A percentile compares a stretch with the other conserved stretches of the same genome.
These are phyloP conservation scores for Fistularia commersonii DNA, from an alignment of 2,797 vertebrate genomes.

Conservation along the genomic window DNA sequence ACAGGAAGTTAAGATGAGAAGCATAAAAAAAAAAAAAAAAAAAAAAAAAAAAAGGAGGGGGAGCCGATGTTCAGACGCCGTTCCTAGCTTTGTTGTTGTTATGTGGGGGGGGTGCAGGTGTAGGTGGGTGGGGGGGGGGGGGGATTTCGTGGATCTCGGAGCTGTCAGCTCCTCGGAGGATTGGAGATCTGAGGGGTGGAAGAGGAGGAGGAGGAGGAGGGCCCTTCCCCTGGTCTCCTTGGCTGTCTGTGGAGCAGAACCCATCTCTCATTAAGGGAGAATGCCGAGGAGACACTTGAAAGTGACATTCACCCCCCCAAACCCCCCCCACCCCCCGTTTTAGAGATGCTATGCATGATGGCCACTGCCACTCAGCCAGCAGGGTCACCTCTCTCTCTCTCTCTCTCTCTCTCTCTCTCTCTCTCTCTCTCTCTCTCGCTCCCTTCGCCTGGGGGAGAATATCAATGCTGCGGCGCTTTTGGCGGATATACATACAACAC, in stretches of 20 bases:
- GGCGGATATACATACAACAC: constrained; percentile 76
- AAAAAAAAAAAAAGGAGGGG: too few species aligned
- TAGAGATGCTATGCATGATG: constrained; percentile 78
- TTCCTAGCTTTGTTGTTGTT: constrained; percentile 62
- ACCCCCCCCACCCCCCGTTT: constrained; percentile 54
- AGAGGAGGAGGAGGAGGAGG: constrained; percentile 59
- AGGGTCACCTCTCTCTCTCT: constrained; percentile 72
- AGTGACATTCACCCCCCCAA: constrained; percentile 77
- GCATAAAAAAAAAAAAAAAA: constrained; percentile 7
- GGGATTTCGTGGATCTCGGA: constrained; percentile 78
- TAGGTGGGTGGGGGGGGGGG: constrained; percentile 74
- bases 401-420: constrained; percentile 53
- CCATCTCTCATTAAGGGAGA: constrained; percentile 83
- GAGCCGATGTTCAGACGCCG: constrained; percentile 30
- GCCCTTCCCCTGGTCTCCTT: constrained; percentile 77
- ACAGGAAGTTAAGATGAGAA: constrained; percentile 20
- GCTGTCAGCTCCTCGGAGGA: constrained; percentile 83
- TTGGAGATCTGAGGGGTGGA: constrained; percentile 74
- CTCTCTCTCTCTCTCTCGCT: too few species aligned
- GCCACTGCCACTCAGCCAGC: constrained; percentile 78
- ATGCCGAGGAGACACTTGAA: constrained; percentile 80
- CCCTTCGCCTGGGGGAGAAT: constrained; percentile 76
- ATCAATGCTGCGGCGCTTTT: constrained; percentile 87
- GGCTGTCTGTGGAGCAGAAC: constrained; percentile 80
- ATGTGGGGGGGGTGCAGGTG: constrained; percentile 67